Conservation (phyloP, 2,113 vertebrate species). For the Glaucidium brasilianum region DNA sequence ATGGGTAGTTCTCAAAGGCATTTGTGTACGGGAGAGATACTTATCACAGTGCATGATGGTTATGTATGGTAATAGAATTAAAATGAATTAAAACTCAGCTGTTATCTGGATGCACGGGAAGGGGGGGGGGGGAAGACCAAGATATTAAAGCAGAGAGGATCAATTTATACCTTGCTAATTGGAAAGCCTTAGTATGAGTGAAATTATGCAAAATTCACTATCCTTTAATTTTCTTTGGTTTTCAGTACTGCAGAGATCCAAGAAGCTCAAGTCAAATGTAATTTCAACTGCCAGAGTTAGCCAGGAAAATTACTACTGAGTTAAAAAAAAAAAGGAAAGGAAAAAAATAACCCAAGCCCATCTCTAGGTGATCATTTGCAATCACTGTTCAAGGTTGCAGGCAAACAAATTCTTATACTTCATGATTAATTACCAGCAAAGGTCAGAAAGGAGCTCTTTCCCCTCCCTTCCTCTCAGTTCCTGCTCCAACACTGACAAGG, state of each 20-base stretch:
- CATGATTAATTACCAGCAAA: not conserved
- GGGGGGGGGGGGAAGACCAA: not conserved
- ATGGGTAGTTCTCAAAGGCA: constrained; percentile 24
- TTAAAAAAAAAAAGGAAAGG: not conserved
- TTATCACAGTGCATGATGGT: constrained; percentile 43
- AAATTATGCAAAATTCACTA: constrained; percentile 50
- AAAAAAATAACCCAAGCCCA: no score
- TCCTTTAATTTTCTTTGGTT: constrained; percentile 51
- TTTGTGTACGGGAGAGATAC: constrained; percentile 49
- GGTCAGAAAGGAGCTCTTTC: not conserved
- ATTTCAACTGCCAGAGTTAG: not conserved
- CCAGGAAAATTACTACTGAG: not conserved
- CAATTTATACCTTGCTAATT: constrained; percentile 53
- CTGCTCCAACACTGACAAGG: not conserved
- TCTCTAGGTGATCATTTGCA: not conserved
- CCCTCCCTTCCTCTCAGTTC: not conserved
- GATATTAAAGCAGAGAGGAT: constrained; percentile 57
- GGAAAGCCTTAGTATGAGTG: constrained; percentile 35
- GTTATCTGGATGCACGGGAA: constrained; percentile 33
- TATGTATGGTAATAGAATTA: constrained; percentile 52
- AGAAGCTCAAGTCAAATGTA: not conserved
- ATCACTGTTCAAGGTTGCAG: not conserved
- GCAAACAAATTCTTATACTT: not conserved
- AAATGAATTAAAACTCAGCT: constrained; percentile 58
- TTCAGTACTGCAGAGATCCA: not conserved